phyloP scores from a whole-genome alignment of 2,888 invertebrate genomes.

The Rhabditophanes sp. region DNA sequence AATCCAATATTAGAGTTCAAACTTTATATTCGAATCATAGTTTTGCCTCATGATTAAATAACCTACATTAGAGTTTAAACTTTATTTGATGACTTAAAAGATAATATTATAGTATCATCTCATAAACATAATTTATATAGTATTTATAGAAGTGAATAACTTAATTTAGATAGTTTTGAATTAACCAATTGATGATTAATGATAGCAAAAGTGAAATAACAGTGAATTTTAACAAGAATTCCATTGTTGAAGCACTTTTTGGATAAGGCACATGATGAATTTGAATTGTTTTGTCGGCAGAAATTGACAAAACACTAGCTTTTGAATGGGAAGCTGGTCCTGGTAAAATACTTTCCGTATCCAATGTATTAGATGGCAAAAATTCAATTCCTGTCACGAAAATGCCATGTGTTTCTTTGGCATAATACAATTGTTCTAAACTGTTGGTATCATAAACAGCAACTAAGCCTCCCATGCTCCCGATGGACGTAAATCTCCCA shows the following conservation, averaged over 20 bases:
- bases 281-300: constrained; percentile 39
- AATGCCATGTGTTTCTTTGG: constrained; percentile 51
- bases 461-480: constrained; percentile 48
- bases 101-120: no score
- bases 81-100: no score
- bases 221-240: constrained; percentile 8
- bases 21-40: no score
- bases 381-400: constrained; percentile 92
- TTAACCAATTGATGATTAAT: not conserved
- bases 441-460: constrained; percentile 31
- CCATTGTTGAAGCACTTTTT: constrained; percentile 4
- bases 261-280: constrained; percentile 14
- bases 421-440: constrained; percentile 7
- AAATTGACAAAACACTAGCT: constrained; percentile 29
- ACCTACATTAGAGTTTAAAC: no score
- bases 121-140: no score
- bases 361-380: constrained; percentile 52
- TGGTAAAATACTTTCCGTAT: constrained; percentile 14
- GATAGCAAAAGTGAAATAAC: not conserved
- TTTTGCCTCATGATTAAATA: no score
- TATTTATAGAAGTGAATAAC: not conserved
- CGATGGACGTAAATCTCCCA: constrained; percentile 68
- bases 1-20: no score
- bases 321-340: constrained; percentile 20
- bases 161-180: not conserved